Conservation (phyloP, 1,140 invertebrate genomes). For the Heliconius melpomene region DNA sequence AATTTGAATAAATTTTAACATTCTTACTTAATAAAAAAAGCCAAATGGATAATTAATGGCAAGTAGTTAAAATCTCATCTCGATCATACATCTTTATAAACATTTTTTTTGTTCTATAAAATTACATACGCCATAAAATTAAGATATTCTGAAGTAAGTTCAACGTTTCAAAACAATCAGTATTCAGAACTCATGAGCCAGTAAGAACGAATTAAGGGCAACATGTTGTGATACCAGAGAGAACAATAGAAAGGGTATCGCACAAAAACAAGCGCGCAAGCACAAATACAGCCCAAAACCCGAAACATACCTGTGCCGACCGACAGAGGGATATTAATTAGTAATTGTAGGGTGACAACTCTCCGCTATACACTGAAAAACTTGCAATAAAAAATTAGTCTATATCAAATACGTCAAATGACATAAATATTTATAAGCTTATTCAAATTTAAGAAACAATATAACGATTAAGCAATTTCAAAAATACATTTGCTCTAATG, state of each 20-base stretch:
- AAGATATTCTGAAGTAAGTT: slow-evolving; percentile 34
- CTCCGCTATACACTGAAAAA: slow-evolving; percentile 31
- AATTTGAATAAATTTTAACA: too few species aligned
- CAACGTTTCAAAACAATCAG: slow-evolving; percentile 55
- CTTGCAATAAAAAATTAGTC: slow-evolving; percentile 7
- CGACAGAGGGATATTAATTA: slow-evolving; percentile 71
- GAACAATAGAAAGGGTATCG: slow-evolving; percentile 73
- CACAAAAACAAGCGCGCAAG: slow-evolving; percentile 72
- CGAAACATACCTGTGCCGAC: slow-evolving; percentile 56
- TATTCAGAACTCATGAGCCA: slow-evolving; percentile 71
- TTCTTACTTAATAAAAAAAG: not conserved
- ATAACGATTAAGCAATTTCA: slow-evolving; percentile 8
- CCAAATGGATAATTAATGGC: not conserved
- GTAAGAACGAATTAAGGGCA: slow-evolving; percentile 76
- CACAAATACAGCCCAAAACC: slow-evolving; percentile 61
- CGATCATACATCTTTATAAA: not conserved
- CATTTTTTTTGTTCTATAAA: slow-evolving; percentile 9
- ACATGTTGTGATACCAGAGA: slow-evolving; percentile 73
- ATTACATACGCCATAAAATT: slow-evolving; percentile 36
- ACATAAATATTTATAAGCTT: not conserved
- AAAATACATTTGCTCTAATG: not conserved
- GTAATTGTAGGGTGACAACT: slow-evolving; percentile 72
- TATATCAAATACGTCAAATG: not conserved
- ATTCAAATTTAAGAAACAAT: not conserved
- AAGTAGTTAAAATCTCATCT: not conserved